Base-by-base conservation (phyloP, 2,888 invertebrate species). In the Ditylenchus weischeri region DNA sequence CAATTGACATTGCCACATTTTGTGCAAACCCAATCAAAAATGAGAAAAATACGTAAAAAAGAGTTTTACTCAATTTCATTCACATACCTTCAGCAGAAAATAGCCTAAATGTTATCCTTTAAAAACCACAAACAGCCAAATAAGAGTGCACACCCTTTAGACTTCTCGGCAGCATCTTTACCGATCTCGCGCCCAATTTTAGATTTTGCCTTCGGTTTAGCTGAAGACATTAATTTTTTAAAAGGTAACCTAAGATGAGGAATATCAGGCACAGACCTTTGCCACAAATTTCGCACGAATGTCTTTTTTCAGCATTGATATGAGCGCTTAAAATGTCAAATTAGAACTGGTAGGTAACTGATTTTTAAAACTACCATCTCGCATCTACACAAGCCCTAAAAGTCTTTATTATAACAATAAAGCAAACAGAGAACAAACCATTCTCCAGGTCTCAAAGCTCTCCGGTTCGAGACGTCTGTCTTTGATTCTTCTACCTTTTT, bases 1-100 rank as follows among this genome's bases (percentile, higher is more conserved):
- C 94, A 94, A 85, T 98, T 98, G 15, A 98, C 96, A 85, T 98
- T 98, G n/a, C 95, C 95, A 86, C 98, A 98, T 87, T 95, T 95
- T 85, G 91, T 92, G 85, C 98, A 98, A 84, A 94, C 93, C 98
- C 98, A 98, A 85, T 98, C 43, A 8, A 43, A 43, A 43, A 43
- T 13, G 11, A 43, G 43, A 8, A 43, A n/a, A 10, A 15, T 43
- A 13, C 11, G 15, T 8, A 13, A 43, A 43, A 43, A 6, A 8
- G 43, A 10, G 15, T 43, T 13, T 43, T 15, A 15, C 43, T 2
- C 3, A 43, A 15, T 43, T 10, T 10, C 8, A 43, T 43, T 15
- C 11, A 43, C 43, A 10, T 6, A 43, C 43, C 98, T 84, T 98
- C 96, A 49, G 98, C 96, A 85, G 93, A 92, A 84, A 90, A 90